A percentile compares a stretch with the other conserved stretches of the same genome.
Conservation (phyloP, 2,797 vertebrate genomes). For the Crocodylus rhombifer region DNA sequence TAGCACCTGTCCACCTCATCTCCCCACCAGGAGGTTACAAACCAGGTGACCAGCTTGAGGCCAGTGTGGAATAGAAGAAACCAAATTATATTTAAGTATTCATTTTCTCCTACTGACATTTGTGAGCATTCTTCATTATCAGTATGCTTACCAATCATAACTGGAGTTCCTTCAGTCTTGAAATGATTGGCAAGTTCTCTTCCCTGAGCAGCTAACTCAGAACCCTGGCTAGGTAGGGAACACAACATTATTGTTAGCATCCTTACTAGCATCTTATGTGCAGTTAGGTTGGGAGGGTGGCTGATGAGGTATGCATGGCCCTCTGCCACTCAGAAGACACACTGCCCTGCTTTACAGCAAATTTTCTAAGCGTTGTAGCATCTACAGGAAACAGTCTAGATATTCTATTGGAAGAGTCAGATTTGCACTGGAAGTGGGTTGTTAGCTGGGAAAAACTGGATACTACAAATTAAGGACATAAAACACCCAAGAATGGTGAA, state of each 20-base stretch:
- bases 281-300: too few relatives aligned
- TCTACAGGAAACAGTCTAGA: too few relatives aligned
- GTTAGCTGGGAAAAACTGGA: too few relatives aligned
- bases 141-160: conserved; percentile 93
- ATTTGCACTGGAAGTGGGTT: too few relatives aligned
- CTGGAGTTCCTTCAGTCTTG: conserved; percentile 91
- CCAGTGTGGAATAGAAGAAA: background rate
- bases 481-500: background rate
- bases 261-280: background rate
- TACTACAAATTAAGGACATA: too few relatives aligned
- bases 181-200: conserved; percentile 95
- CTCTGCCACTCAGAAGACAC: background rate
- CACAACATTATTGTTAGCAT: background rate
- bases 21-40: background rate
- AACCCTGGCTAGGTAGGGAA: conserved; percentile 87
- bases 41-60: background rate
- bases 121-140: background rate
- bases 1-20: background rate
- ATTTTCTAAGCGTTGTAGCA: too few relatives aligned
- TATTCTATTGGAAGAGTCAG: too few relatives aligned
- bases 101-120: background rate
- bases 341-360: too few relatives aligned
- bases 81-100: background rate
- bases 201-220: conserved; percentile 90
- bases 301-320: background rate